Evolutionary conservation across 2,113 vertebrate genomes (phyloP).

Genomic region (Willisornis vidua): DNA sequence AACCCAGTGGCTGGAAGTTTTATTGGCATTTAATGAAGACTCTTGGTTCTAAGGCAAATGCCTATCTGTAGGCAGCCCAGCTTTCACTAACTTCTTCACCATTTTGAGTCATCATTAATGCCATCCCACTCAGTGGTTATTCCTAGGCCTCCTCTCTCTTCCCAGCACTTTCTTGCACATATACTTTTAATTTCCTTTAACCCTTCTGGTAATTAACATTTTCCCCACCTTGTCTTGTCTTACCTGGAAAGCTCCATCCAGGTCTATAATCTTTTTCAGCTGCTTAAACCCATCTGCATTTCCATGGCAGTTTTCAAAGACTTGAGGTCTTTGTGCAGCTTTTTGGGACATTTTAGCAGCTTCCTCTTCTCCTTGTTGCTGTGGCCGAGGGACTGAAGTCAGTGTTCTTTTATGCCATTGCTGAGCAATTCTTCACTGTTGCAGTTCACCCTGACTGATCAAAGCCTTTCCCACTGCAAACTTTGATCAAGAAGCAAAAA

Average conservation of each 20-base stretch:
- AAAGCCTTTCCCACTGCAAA: neutral
- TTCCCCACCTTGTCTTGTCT: neutral
- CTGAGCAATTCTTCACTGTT: neutral
- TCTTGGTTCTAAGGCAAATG: neutral
- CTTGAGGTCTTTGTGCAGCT: neutral
- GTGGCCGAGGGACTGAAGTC: neutral
- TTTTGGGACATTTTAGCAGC: neutral
- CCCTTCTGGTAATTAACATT: neutral
- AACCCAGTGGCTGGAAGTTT: neutral
- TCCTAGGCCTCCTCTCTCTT: neutral
- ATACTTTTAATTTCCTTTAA: neutral
- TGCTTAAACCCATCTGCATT: neutral
- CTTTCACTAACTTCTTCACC: neutral
- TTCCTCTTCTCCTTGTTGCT: neutral
- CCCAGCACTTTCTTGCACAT: neutral
- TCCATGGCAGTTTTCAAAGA: neutral
- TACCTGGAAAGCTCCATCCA: neutral
- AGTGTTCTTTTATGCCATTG: neutral
- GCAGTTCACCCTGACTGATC: neutral
- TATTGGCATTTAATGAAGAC: neutral
- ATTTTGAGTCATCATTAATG: slow-evolving; percentile 40
- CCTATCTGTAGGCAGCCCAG: neutral
- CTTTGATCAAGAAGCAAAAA: neutral
- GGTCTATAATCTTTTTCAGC: neutral
- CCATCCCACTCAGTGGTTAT: slow-evolving; percentile 32